A percentile compares a stretch with the other conserved stretches of the same genome.
Evolutionary conservation across 2,797 vertebrate genomes (phyloP).

Genomic region (Takifugu ocellatus): DNA sequence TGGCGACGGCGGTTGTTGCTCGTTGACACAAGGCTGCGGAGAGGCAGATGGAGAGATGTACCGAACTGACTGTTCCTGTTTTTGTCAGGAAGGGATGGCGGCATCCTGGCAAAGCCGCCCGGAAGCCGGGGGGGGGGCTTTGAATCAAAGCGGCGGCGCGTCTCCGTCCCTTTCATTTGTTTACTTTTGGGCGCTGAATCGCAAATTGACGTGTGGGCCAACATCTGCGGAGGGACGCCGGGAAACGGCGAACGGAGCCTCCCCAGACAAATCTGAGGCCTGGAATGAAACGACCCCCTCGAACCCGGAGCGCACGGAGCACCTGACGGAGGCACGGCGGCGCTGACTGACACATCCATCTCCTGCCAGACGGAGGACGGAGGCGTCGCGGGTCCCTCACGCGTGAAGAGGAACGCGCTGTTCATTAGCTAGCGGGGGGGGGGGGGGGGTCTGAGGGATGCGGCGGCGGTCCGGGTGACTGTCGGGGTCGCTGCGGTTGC

Average conservation of each 20-base stretch:
- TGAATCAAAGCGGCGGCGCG: constrained; percentile 19
- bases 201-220: constrained; percentile 23
- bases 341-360: constrained; percentile 71
- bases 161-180: constrained; percentile 12
- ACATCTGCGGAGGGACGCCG: constrained; percentile 18
- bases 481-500: no score
- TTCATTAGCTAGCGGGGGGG: constrained; percentile 63
- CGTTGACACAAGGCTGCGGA: constrained; percentile 55
- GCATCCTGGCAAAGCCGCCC: constrained; percentile 3
- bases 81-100: constrained; percentile 28
- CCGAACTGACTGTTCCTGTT: constrained; percentile 64
- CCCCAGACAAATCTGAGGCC: constrained; percentile 38
- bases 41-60: constrained; percentile 62
- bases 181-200: constrained; percentile 15
- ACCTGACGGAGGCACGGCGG: constrained; percentile 62
- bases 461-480: no score
- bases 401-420: constrained; percentile 62
- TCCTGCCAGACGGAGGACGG: constrained; percentile 45
- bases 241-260: constrained; percentile 27
- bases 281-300: constrained; percentile 16
- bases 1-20: constrained; percentile 72
- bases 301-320: constrained; percentile 49
- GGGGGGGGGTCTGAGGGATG: background rate
- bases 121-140: background rate
- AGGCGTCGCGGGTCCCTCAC: constrained; percentile 45